phyloP scores from a whole-genome alignment of 1,140 invertebrate species.

The Cephus cinctus region DNA sequence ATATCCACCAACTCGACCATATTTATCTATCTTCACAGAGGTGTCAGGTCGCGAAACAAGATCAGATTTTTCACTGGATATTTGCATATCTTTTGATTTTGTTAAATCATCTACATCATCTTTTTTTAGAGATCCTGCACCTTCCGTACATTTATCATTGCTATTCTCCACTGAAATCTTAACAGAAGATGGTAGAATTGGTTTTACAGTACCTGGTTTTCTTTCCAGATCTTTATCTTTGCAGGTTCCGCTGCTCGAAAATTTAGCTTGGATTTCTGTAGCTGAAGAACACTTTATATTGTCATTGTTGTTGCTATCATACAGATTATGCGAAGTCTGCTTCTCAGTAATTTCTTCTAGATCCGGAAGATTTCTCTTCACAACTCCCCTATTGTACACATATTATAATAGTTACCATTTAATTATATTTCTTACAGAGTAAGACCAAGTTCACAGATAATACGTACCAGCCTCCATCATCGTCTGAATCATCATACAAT shows the following conservation, averaged over 20 bases:
- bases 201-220: too few relatives aligned
- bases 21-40: too few relatives aligned
- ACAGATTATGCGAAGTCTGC: too few relatives aligned
- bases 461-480: slow-evolving; percentile 18
- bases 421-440: neutral
- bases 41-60: neutral
- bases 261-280: too few relatives aligned
- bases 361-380: slow-evolving; percentile 3
- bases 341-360: neutral
- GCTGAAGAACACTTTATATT: too few relatives aligned
- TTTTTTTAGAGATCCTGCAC: neutral
- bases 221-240: too few relatives aligned
- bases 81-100: neutral
- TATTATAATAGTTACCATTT: neutral
- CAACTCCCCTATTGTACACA: slow-evolving; percentile 11
- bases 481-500: slow-evolving; percentile 2
- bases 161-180: neutral
- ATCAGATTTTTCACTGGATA: slow-evolving; percentile 19
- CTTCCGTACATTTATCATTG: too few relatives aligned
- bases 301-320: too few relatives aligned
- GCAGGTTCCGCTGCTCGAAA: too few relatives aligned
- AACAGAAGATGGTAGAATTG: neutral
- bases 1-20: slow-evolving; percentile 16
- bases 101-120: neutral
- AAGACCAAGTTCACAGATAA: neutral